Evolutionary conservation across 2,113 vertebrate genomes (phyloP).

Genomic region (Megaptera novaeangliae): DNA sequence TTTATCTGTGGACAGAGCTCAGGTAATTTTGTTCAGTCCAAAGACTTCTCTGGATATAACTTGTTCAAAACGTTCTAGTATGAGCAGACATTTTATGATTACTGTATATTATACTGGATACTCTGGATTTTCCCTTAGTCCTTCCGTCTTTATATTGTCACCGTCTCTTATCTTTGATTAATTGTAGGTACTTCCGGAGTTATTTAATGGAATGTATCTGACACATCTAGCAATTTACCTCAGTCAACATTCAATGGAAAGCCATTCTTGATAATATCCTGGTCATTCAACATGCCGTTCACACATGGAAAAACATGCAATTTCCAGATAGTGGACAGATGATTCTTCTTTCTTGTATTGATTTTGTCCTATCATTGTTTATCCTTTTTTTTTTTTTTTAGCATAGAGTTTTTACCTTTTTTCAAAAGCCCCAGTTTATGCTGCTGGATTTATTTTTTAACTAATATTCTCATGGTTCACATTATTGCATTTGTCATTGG

Average conservation of each 20-base stretch:
- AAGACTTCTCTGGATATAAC: background rate
- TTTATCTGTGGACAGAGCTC: background rate
- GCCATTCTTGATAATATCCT: background rate
- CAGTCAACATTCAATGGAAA: background rate
- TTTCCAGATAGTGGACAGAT: background rate
- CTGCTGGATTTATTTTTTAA: background rate
- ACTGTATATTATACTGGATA: background rate
- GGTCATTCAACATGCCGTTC: background rate
- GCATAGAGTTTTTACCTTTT: background rate
- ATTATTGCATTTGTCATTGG: background rate
- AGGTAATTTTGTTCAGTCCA: background rate
- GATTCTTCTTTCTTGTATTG: background rate
- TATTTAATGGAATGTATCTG: background rate
- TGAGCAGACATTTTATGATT: background rate
- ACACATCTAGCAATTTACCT: background rate
- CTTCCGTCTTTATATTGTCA: background rate
- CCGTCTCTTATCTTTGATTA: background rate
- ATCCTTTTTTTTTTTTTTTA: background rate
- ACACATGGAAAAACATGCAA: background rate
- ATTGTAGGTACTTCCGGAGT: background rate
- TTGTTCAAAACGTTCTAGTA: background rate
- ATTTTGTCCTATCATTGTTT: background rate
- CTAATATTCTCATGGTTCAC: background rate
- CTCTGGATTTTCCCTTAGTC: background rate
- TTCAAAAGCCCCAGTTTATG: background rate